Evolutionary conservation across 2,888 invertebrate genomes (phyloP).

Genomic region (Xylota sylvarum): DNA sequence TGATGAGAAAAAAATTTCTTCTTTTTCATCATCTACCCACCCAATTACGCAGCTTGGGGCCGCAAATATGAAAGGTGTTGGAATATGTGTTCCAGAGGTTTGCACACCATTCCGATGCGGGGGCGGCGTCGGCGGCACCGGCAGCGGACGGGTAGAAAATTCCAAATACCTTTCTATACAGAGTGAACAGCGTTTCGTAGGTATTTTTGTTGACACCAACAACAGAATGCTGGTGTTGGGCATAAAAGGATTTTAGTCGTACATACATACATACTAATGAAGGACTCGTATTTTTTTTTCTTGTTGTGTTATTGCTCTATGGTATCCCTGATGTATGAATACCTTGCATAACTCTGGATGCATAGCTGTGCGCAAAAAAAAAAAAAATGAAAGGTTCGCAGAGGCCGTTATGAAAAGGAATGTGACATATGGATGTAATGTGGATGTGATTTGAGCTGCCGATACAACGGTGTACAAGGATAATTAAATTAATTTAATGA

Average conservation of each 20-base stretch:
- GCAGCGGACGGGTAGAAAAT: constrained; percentile 2
- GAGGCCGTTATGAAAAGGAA: constrained; percentile 32
- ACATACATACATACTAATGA: constrained; percentile 24
- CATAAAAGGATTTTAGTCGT: constrained; percentile 44
- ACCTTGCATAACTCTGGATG: constrained; percentile 48
- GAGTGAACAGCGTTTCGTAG: constrained; percentile 14
- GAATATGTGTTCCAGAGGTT: constrained; percentile 43
- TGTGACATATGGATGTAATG: constrained; percentile 54
- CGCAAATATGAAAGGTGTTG: constrained; percentile 58
- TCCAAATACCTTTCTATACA: constrained; percentile 30
- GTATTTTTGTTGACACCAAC: constrained; percentile 52
- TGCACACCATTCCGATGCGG: constrained; percentile 32
- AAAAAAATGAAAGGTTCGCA: constrained; percentile 1
- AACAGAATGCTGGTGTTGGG: constrained; percentile 10
- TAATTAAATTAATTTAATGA: constrained; percentile 67
- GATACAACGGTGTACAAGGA: constrained; percentile 21
- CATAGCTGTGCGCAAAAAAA: not conserved
- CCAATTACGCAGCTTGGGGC: constrained; percentile 52
- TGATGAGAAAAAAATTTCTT: constrained; percentile 12
- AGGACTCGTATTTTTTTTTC: constrained; percentile 17
- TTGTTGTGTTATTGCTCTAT: not conserved
- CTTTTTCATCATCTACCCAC: constrained; percentile 10
- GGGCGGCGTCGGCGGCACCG: too few species aligned
- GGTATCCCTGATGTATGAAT: constrained; percentile 34
- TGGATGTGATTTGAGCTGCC: constrained; percentile 45